Base-by-base conservation (phyloP, 1,140 invertebrate genomes). In the Drepana arcuata region DNA sequence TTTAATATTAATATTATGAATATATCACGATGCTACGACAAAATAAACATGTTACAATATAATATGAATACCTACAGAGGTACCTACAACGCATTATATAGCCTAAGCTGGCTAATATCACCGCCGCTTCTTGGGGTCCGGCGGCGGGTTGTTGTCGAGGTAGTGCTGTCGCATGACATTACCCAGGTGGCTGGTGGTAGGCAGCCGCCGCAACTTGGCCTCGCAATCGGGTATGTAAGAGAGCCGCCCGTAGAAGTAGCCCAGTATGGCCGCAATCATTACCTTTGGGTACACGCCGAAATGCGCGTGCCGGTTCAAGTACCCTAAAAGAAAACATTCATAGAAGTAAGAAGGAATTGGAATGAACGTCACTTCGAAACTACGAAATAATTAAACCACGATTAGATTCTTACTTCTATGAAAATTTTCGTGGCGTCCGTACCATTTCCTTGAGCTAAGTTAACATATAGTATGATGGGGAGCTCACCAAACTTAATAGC, bases 301-400 rank as follows among this genome's bases (percentile, higher is more conserved):
- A 47, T 74, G 65, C 1, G 48, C 51, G 33, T 53, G 58, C 32
- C 34, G 33, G n/a, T 34, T 62, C 55, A 77, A 51, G 43, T 38
- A 27, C 39, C 67, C 75, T 80, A 75, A 51, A 78, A 57, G 54
- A 71, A 64, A 73, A 78, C 49, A 70, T 73, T 77, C 72, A 80
- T 59, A 80, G 71, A 80, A 80, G 75, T 68, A 75, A 80, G 69
- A 55, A 30, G 40, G 31, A 34, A 54, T 39, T 42, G 32, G 38
- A 15, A 58, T 51, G 50, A 63, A 61, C 56, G 52, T 42, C 41
- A 56, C 31, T 29, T 39, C 41, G 36, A 40, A 29, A 47, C 36
- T 27, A 40, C 33, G 0, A 27, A 42, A 26, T 30, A 16, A n/a
- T 15, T 33, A 11, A 38, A 16, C 31, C 16, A 24, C 16, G n/a